Evolutionary conservation across 2,888 invertebrate species (phyloP), one percentile per base, ranked within the genome.

Genomic region (Augochlorella aurata): DNA sequence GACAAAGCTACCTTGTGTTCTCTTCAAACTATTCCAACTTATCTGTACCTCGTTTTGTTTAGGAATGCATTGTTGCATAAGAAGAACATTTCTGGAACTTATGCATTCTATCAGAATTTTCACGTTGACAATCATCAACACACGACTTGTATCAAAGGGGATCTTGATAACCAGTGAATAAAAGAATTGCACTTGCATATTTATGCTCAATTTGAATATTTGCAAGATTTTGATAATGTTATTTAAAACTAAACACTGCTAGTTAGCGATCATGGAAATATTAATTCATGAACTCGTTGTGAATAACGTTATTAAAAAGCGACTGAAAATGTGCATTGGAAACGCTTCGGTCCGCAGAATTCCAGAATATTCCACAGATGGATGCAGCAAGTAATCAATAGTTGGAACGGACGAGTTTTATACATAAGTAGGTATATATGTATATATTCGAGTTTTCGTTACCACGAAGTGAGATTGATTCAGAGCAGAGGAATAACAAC

Each of bases 321-420:
- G 44, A 14, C 47, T 24, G 18, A 14, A 54, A 16, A 24, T 9
- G 44, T 2, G 74, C n/a, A 47, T 77, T 29, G 49, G 74, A 18
- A 7, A 50, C 16, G 21, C 47, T 61, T 5, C 47, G 49, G 50
- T 66, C 61, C 16, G 66, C 71, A 12, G 65, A 29, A 21, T 63
- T 83, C 82, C 29, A 72, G 87, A 87, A 77, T 66, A 72, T 84
- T 87, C 85, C 69, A 82, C 61, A 74, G 54, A 44, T 75, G 67
- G 84, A 79, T 80, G 73, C 80, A 81, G 80, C 77, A 70, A 77
- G 83, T 81, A 87, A 88, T 88, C 88, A 77, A 88, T 88, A 88
- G 79, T 68, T 85, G 83, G 84, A 82, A 63, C 79, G 76, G 44
- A 54, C 38, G 81, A 87, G 81, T 75, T 83, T 77, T 79, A 79